phyloP scores from a whole-genome alignment of 2,797 vertebrate genomes.

The Nasua narica region DNA sequence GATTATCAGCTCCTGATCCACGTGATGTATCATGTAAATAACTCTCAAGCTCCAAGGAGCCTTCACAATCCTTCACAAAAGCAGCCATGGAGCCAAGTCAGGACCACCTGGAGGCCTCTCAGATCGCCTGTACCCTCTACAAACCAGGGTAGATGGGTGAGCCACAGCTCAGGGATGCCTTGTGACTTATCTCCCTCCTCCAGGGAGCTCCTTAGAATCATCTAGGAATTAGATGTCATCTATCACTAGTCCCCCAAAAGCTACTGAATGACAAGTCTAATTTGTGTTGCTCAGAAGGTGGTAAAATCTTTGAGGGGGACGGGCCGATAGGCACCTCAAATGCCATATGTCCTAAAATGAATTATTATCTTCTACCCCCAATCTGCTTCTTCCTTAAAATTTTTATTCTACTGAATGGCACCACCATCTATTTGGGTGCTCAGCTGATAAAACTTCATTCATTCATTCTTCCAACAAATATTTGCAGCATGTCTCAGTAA shows the following conservation, averaged over 20 bases:
- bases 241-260: not conserved
- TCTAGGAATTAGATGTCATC: not conserved
- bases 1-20: not conserved
- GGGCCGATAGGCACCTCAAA: not conserved
- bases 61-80: not conserved
- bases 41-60: not conserved
- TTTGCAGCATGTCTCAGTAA: not conserved
- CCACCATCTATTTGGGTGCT: not conserved
- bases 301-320: not conserved
- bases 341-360: not conserved
- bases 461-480: not conserved
- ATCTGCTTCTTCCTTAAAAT: not conserved
- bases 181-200: not conserved
- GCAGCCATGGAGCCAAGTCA: not conserved
- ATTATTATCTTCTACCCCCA: not conserved
- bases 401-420: not conserved
- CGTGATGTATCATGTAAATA: not conserved
- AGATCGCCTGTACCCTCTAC: not conserved
- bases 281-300: not conserved
- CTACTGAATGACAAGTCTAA: not conserved
- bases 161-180: not conserved
- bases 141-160: not conserved
- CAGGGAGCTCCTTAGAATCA: not conserved
- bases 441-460: not conserved
- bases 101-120: not conserved